Evolutionary conservation across 1,140 invertebrate genomes (phyloP).

Genomic region (Caerostris darwini): DNA sequence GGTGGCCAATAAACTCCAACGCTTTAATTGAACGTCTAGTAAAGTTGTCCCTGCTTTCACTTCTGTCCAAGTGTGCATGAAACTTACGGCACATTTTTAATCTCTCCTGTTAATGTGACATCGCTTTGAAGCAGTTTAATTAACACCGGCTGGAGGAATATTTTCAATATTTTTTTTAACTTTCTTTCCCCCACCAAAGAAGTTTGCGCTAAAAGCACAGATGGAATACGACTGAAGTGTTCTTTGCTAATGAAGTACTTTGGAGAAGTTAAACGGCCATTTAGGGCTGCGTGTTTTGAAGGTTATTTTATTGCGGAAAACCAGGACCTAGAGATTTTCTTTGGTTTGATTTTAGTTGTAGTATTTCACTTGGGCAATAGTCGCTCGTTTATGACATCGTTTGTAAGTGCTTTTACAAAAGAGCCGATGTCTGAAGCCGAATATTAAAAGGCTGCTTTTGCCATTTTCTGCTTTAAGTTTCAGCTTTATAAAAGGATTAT

Average conservation of each 20-base stretch:
- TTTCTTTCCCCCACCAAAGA: background rate
- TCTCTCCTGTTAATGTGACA: constrained; percentile 63
- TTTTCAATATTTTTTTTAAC: constrained; percentile 11
- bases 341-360: constrained; percentile 33
- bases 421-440: background rate
- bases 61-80: constrained; percentile 3
- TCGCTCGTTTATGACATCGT: constrained; percentile 20
- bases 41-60: constrained; percentile 54
- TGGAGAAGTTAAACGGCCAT: constrained; percentile 45
- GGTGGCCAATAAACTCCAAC: constrained; percentile 63
- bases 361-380: constrained; percentile 13
- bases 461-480: background rate
- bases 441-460: background rate
- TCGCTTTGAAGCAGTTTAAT: constrained; percentile 44
- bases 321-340: background rate
- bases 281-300: constrained; percentile 19
- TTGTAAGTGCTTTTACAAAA: constrained; percentile 2
- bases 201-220: background rate
- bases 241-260: constrained; percentile 25
- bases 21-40: constrained; percentile 68
- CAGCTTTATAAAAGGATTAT: background rate
- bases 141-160: constrained; percentile 25
- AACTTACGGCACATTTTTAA: constrained; percentile 59
- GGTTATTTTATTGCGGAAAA: constrained; percentile 26
- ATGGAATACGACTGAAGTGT: constrained; percentile 42